Evolutionary conservation across 2,888 invertebrate species (phyloP).

Genomic region (Drosophila affinis): DNA sequence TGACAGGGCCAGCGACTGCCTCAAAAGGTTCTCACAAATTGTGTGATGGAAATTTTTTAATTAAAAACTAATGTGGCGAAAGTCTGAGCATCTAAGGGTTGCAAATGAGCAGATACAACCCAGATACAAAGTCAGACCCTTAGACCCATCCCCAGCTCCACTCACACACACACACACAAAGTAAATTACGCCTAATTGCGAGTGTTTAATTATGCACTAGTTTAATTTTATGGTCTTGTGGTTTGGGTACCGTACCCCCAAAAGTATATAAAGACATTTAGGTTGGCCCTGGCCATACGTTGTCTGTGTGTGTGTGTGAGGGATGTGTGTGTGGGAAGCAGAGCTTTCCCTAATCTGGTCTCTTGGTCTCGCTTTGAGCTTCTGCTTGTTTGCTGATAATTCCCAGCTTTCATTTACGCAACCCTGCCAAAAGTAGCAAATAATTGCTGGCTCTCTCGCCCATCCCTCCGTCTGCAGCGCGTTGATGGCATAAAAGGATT

Average conservation of each 20-base stretch:
- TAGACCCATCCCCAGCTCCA: neutral
- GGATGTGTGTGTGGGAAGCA: slow-evolving; percentile 36
- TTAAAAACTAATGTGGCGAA: slow-evolving; percentile 82
- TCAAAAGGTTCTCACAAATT: slow-evolving; percentile 33
- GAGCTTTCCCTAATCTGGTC: slow-evolving; percentile 32
- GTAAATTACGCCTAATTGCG: slow-evolving; percentile 82
- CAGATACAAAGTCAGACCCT: slow-evolving; percentile 1
- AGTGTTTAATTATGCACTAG: slow-evolving; percentile 82
- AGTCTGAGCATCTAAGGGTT: slow-evolving; percentile 47
- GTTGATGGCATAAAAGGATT: slow-evolving; percentile 76
- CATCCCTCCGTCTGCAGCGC: slow-evolving; percentile 49
- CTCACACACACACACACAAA: slow-evolving; percentile 50
- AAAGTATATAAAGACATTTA: slow-evolving; percentile 42
- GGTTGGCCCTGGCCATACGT: neutral
- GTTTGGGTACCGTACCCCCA: slow-evolving; percentile 35
- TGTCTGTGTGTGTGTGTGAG: slow-evolving; percentile 4
- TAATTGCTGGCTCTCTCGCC: slow-evolving; percentile 61
- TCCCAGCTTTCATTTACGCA: slow-evolving; percentile 73
- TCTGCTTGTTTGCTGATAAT: slow-evolving; percentile 51
- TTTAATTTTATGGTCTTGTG: slow-evolving; percentile 81
- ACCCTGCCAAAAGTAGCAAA: slow-evolving; percentile 71
- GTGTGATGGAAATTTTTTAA: slow-evolving; percentile 76
- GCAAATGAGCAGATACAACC: slow-evolving; percentile 25
- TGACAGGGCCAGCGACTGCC: slow-evolving; percentile 10
- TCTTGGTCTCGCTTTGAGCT: slow-evolving; percentile 8